Percentiles rank a stretch among this genome's conserved stretches.
Conservation (phyloP, 2,797 vertebrate genomes). For the Chloroceryle amazona region DNA sequence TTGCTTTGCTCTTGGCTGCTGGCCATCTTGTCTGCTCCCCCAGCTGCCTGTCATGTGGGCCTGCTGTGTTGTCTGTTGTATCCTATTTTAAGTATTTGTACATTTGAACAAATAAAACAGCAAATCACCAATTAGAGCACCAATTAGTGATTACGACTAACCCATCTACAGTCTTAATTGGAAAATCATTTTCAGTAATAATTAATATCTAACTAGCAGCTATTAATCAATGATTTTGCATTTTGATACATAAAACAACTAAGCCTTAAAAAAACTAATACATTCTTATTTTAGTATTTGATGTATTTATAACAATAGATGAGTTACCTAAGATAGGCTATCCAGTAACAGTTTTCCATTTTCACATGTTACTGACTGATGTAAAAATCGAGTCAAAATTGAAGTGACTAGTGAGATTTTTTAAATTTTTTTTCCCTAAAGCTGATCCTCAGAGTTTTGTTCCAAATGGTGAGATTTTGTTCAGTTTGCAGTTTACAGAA, state of each 20-base stretch:
- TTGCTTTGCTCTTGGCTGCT: conserved; percentile 59
- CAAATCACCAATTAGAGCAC: conserved; percentile 64
- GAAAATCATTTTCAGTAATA: conserved; percentile 49
- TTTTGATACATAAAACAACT: background rate
- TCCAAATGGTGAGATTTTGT: background rate
- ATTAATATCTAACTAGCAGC: conserved; percentile 12
- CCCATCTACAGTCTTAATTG: conserved; percentile 29
- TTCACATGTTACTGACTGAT: background rate
- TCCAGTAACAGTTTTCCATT: accelerated
- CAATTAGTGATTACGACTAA: conserved; percentile 50
- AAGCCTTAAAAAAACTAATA: background rate
- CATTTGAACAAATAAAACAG: conserved; percentile 44
- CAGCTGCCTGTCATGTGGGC: conserved; percentile 66
- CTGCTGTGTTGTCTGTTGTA: conserved; percentile 50
- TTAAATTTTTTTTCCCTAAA: background rate
- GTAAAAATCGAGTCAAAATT: background rate
- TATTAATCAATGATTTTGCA: background rate
- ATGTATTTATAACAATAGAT: background rate
- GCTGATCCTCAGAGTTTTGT: background rate
- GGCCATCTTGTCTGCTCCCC: conserved; percentile 65
- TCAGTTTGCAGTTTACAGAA: conserved; percentile 33
- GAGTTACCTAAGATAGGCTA: background rate
- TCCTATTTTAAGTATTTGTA: conserved; percentile 54
- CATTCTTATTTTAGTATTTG: background rate
- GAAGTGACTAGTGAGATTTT: background rate